Evolutionary conservation across 1,140 invertebrate species (phyloP), one percentile per base, ranked within the genome.

Genomic region (Micrasema longulum): DNA sequence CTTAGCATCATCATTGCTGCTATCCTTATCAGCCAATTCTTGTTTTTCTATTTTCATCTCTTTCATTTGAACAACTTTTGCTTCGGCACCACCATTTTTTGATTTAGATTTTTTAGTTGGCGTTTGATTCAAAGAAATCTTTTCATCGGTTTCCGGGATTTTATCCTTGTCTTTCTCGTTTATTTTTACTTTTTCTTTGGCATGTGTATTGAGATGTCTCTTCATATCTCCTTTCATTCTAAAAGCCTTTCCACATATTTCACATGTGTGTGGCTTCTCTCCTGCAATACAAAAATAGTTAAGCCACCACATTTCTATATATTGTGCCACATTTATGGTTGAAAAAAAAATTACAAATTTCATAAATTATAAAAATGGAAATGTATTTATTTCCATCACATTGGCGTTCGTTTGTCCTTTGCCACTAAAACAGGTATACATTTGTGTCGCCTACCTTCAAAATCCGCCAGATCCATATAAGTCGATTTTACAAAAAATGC

Each of bases 171-270:
- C 66, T 11, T 41, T 55, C 0, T 71, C 41, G 20, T 18, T 18
- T 12, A 48, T 53, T 14, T 50, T 66, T 14, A 16, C 57, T 62
- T 64, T 66, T 10, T 52, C 62, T 57, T 82, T 81, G 45, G 81
- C 81, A 75, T 97, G 95, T 0, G 92, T 94, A 18, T 90, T 89
- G 82, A 94, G 88, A 80, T 98, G 97, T 0, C 96, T 85, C 73
- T 95, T 94, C 87, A 98, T 90, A 77, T 97, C 94, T 23, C 95
- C 94, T 4, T 90, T 87, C 0, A 95, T 92, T 36, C 94, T 87
- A 82, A 96, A 96, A n/a, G 89, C 88, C 79, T 95, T 95, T 0
- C 88, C 89, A 79, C 94, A 95, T 0, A 92, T 84, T 1, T 87
- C 82, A 80, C 94, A 96, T 0, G 88, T 85, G 80, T 95, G 90